Evolutionary conservation across 2,113 vertebrate genomes (phyloP), one percentile per base, ranked within the genome.

Genomic region (Phylloscopus whistleri): DNA sequence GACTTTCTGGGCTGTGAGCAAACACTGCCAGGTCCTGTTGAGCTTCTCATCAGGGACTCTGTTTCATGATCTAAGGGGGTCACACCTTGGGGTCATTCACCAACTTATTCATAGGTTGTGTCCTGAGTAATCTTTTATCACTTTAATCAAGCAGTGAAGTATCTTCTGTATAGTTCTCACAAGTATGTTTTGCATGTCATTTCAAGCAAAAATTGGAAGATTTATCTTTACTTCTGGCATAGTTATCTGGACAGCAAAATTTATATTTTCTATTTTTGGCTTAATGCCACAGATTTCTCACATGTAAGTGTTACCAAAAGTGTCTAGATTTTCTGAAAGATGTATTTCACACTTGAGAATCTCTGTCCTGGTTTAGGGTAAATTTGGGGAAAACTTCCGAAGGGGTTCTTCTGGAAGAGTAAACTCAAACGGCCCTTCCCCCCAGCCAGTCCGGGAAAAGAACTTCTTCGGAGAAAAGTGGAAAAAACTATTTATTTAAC

Each of bases 181-280:
- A 63, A 31, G 22, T 28, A 44, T 39, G 12, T 74, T 94, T 84
- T 91, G 26, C 10, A 8, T 89, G 22, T 73, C 6, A 46, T 87
- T 94, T 90, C n/a, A 77, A 35, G 15, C 31, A 86, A 39, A 81
- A 62, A 15, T 53, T 80, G n/a, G 33, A 82, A 63, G 62, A 75
- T 82, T 84, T 94, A 83, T 28, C 59, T 82, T 87, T 94, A 83
- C 28, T 95, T 92, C 89, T 91, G 92, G 12, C 35, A 41, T 77
- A 58, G 66, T 81, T 89, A 62, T 58, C 51, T 84, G 70, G 53
- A 56, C 11, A 74, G 19, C 6, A 82, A 82, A 68, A 41, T 73
- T 84, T 82, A 1, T 75, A 18, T 84, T 70, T 93, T 81, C 19
- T 89, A 2, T 14, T 86, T 89, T 75, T 77, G 35, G 9, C 30